Evolutionary conservation across 2,797 vertebrate genomes (phyloP).

Genomic region (Argyrosomus regius): DNA sequence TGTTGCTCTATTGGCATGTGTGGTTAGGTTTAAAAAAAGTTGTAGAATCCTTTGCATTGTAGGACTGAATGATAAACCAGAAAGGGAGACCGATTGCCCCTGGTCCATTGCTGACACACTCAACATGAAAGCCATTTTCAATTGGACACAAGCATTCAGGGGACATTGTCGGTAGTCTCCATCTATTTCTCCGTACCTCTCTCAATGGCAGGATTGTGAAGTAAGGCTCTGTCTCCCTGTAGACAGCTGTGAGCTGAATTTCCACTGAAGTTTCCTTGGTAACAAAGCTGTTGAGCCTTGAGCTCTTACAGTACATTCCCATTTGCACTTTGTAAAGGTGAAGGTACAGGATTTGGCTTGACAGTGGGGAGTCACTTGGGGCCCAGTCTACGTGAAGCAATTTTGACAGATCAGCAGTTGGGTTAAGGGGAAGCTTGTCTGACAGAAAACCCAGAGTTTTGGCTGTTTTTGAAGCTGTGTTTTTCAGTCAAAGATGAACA

Average conservation of each 20-base stretch:
- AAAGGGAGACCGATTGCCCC: slow-evolving; percentile 13
- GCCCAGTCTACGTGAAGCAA: slow-evolving; percentile 57
- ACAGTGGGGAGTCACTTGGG: slow-evolving; percentile 70
- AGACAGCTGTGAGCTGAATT: slow-evolving; percentile 58
- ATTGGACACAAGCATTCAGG: slow-evolving; percentile 56
- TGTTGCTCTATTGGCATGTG: not conserved
- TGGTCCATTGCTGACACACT: slow-evolving; percentile 28
- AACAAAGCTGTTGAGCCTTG: slow-evolving; percentile 77
- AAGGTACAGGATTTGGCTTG: slow-evolving; percentile 73
- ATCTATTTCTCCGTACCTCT: slow-evolving; percentile 56
- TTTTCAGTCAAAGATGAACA: not conserved
- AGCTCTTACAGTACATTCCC: slow-evolving; percentile 72
- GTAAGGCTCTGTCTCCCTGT: slow-evolving; percentile 56
- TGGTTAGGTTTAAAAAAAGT: not conserved
- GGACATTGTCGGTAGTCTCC: slow-evolving; percentile 49
- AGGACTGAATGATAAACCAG: slow-evolving; percentile 20
- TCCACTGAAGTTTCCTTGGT: slow-evolving; percentile 70
- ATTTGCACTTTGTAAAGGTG: slow-evolving; percentile 76
- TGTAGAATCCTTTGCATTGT: not conserved
- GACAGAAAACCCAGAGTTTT: no score
- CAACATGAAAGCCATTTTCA: slow-evolving; percentile 52
- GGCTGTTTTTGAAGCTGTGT: no score
- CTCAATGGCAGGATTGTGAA: slow-evolving; percentile 59
- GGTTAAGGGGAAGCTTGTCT: slow-evolving; percentile 37
- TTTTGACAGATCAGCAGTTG: slow-evolving; percentile 77